Evolutionary conservation across 2,888 invertebrate species (phyloP).

Genomic region (Phorcus lineatus): DNA sequence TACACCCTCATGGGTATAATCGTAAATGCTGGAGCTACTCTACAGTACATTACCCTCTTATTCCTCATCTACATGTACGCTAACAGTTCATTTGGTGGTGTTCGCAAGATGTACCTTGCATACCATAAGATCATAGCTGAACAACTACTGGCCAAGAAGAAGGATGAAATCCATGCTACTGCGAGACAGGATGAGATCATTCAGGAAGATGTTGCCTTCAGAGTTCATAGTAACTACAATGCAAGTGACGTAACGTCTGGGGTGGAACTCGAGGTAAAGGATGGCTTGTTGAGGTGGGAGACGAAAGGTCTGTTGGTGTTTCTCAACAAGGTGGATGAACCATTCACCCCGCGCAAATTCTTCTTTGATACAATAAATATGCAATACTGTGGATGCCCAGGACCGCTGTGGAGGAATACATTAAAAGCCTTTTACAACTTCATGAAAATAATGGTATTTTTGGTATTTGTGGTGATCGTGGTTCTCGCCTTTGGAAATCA

Average conservation of each 20-base stretch:
- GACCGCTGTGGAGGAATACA: slow-evolving; percentile 51
- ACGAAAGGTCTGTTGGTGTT: slow-evolving; percentile 60
- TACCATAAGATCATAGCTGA: slow-evolving; percentile 58
- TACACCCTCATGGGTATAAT: slow-evolving; percentile 70
- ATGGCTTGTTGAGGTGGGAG: slow-evolving; percentile 50
- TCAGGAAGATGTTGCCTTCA: slow-evolving; percentile 65
- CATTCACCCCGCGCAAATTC: slow-evolving; percentile 58
- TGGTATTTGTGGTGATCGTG: slow-evolving; percentile 58
- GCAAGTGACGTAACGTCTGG: slow-evolving; percentile 38
- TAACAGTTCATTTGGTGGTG: slow-evolving; percentile 64
- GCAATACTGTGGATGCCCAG: slow-evolving; percentile 60
- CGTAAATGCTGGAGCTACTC: slow-evolving; percentile 62
- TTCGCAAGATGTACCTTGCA: slow-evolving; percentile 63
- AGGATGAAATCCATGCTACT: slow-evolving; percentile 46
- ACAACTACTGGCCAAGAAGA: slow-evolving; percentile 34
- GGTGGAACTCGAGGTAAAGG: slow-evolving; percentile 20
- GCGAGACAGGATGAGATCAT: slow-evolving; percentile 39
- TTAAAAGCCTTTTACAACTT: slow-evolving; percentile 49
- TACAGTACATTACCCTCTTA: slow-evolving; percentile 64
- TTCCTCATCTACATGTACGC: slow-evolving; percentile 65
- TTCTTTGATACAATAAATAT: slow-evolving; percentile 55
- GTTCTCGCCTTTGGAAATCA: slow-evolving; percentile 58
- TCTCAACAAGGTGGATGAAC: slow-evolving; percentile 56
- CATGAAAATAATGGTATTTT: slow-evolving; percentile 53
- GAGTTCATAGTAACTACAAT: slow-evolving; percentile 48